Percentiles rank a stretch among this genome's conserved stretches.
These are phyloP conservation scores for Drosophila pegasa DNA, from an alignment of 2,888 invertebrate species.

Conservation along the genomic window DNA sequence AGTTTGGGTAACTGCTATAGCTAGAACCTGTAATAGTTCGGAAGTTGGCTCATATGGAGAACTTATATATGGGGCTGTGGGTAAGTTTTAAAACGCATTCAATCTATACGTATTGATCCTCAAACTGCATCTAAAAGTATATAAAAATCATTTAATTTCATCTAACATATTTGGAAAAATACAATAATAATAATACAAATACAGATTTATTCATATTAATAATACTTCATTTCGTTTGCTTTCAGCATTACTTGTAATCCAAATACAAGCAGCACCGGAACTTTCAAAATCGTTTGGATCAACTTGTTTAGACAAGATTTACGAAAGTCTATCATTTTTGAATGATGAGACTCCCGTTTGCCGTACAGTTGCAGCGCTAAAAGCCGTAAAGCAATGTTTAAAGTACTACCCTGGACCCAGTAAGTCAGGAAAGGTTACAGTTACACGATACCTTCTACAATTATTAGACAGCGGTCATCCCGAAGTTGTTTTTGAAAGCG, in stretches of 20 bases:
- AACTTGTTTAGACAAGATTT: conserved; percentile 38
- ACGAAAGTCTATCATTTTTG: conserved; percentile 33
- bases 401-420: conserved; percentile 57
- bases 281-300: conserved; percentile 49
- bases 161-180: too few relatives aligned
- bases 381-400: conserved; percentile 44
- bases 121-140: too few relatives aligned
- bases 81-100: conserved; percentile 31
- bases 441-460: conserved; percentile 30
- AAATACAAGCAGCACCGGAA: conserved; percentile 41
- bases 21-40: conserved; percentile 39
- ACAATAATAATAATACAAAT: too few relatives aligned
- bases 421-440: conserved; percentile 35
- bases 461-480: conserved; percentile 46
- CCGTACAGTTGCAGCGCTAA: conserved; percentile 30
- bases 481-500: conserved; percentile 50
- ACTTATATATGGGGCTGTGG: conserved; percentile 46
- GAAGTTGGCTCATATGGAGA: conserved; percentile 50
- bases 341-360: not conserved
- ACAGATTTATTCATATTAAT: too few relatives aligned
- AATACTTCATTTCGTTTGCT: not conserved
- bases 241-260: conserved; percentile 44
- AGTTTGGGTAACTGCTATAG: conserved; percentile 42
- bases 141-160: too few relatives aligned
- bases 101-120: too few relatives aligned